These are phyloP conservation scores for Cephus pygmeus DNA, from an alignment of 2,888 invertebrate genomes.

Conservation along the genomic window DNA sequence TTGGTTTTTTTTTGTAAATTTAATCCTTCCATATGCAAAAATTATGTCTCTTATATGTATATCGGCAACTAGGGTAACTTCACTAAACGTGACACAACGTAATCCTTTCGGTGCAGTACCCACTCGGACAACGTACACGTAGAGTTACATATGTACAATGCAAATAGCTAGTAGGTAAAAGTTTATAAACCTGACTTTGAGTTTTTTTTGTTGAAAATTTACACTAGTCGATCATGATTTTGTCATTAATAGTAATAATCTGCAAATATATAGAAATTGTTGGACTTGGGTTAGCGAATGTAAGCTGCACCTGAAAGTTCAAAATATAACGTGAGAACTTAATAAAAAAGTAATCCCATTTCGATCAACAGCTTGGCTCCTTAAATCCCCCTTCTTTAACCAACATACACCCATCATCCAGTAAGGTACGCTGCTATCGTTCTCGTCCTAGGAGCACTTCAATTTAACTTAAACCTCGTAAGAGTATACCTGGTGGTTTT, in stretches of 20 bases:
- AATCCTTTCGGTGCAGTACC: too few species aligned
- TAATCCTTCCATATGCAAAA: background rate
- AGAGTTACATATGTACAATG: constrained; percentile 9
- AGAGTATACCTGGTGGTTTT: constrained; percentile 25
- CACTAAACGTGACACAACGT: background rate
- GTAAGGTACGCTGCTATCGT: background rate
- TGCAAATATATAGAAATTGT: background rate
- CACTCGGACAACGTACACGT: background rate
- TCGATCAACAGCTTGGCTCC: constrained; percentile 34
- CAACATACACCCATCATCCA: background rate
- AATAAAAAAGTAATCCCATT: constrained; percentile 45
- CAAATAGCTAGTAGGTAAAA: background rate
- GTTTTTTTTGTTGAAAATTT: too few species aligned
- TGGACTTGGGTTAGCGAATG: background rate
- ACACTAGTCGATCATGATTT: background rate
- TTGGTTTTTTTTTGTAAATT: background rate
- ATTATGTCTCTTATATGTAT: background rate
- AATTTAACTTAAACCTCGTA: constrained; percentile 46
- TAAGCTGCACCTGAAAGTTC: background rate
- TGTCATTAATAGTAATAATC: background rate
- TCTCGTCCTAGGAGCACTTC: constrained; percentile 23
- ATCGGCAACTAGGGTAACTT: background rate
- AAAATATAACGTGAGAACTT: background rate
- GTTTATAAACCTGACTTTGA: too few species aligned
- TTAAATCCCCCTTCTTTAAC: background rate